A percentile compares a stretch with the other conserved stretches of the same genome.
phyloP scores from a whole-genome alignment of 2,113 vertebrate species.

The Lepus americanus region DNA sequence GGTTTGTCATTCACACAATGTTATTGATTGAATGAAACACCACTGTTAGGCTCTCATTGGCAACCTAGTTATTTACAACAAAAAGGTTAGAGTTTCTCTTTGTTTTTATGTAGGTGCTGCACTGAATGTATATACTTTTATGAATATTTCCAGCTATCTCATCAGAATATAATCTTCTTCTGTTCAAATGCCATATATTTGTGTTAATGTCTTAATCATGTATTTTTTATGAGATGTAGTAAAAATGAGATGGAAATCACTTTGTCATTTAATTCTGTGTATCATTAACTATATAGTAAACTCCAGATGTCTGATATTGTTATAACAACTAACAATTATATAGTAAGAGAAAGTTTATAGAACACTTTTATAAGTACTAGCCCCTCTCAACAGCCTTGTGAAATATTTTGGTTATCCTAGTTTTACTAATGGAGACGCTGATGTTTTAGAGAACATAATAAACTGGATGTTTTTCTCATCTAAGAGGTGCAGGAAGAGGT shows the following conservation, averaged over 20 bases:
- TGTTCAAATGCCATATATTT: slow-evolving; percentile 44
- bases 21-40: not conserved
- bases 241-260: slow-evolving; percentile 55
- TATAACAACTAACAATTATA: slow-evolving; percentile 23
- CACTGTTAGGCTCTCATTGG: not conserved
- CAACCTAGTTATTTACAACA: not conserved
- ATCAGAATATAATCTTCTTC: slow-evolving; percentile 40
- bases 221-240: slow-evolving; percentile 55
- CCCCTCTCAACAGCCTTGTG: not conserved
- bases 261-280: slow-evolving; percentile 44
- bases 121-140: slow-evolving; percentile 19
- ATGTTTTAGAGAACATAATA: slow-evolving; percentile 3
- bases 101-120: slow-evolving; percentile 23
- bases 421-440: not conserved
- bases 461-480: not conserved
- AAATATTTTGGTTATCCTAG: slow-evolving; percentile 16
- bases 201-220: slow-evolving; percentile 41
- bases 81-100: slow-evolving; percentile 18
- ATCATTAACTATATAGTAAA: slow-evolving; percentile 51
- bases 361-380: not conserved
- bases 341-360: slow-evolving; percentile 23
- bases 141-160: slow-evolving; percentile 45
- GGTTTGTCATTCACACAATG: not conserved
- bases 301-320: not conserved
- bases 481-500: not conserved